A percentile compares a stretch with the other conserved stretches of the same genome.
phyloP scores from a whole-genome alignment of 2,888 invertebrate genomes.

The Lutraria lutraria region DNA sequence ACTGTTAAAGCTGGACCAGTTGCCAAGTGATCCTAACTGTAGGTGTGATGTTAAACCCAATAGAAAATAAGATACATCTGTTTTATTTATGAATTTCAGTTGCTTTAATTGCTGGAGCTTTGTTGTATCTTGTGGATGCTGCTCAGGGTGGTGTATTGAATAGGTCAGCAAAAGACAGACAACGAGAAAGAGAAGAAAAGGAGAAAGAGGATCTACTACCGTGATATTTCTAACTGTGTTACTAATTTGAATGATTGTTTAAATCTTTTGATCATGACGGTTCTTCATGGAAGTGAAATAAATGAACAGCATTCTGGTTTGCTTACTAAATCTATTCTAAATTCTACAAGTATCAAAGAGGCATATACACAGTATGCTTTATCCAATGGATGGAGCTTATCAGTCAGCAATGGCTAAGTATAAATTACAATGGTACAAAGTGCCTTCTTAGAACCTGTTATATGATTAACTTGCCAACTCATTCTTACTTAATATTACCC shows the following conservation, averaged over 20 bases:
- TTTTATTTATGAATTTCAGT: constrained; percentile 75
- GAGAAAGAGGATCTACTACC: constrained; percentile 32
- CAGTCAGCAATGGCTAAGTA: too few relatives aligned
- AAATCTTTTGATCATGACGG: too few relatives aligned
- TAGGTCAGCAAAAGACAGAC: constrained; percentile 71
- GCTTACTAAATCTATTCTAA: too few relatives aligned
- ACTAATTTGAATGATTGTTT: background rate
- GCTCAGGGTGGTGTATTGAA: constrained; percentile 79
- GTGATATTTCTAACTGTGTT: background rate
- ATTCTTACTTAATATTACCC: background rate
- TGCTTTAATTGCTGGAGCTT: constrained; percentile 83
- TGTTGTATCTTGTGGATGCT: constrained; percentile 85
- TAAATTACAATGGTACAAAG: background rate
- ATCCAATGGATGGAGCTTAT: too few relatives aligned
- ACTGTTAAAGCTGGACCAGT: background rate
- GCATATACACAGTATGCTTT: too few relatives aligned
- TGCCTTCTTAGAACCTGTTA: background rate
- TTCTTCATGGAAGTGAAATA: too few relatives aligned
- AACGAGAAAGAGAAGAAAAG: constrained; percentile 53
- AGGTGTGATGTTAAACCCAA: background rate
- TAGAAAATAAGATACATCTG: background rate
- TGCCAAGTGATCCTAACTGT: background rate
- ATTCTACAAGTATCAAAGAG: too few relatives aligned
- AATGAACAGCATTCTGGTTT: too few relatives aligned
- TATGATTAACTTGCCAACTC: background rate